A percentile compares a stretch with the other conserved stretches of the same genome.
Conservation (phyloP, 2,113 vertebrate species). For the Macrotus californicus region DNA sequence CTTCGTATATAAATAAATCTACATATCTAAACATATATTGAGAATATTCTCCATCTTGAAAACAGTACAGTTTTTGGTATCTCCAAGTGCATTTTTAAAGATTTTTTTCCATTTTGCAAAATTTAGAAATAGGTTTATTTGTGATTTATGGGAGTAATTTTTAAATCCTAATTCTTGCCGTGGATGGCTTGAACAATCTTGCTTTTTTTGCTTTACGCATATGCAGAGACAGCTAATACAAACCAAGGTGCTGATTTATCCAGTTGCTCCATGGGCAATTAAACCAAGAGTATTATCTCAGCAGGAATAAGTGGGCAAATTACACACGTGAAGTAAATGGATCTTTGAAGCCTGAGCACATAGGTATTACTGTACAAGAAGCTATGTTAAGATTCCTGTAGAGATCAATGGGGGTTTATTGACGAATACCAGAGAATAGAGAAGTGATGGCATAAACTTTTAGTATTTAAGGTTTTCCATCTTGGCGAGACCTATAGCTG, state of each 20-base stretch:
- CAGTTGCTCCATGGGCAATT: conserved; percentile 62
- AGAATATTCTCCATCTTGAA: background rate
- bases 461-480: conserved; percentile 73
- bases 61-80: background rate
- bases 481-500: conserved; percentile 41
- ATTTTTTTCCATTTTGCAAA: conserved; percentile 30
- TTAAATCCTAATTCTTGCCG: background rate
- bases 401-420: conserved; percentile 63
- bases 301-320: conserved; percentile 65
- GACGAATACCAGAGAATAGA: conserved; percentile 57
- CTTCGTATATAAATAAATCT: background rate
- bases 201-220: background rate
- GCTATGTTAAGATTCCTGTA: conserved; percentile 37
- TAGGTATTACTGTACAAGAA: conserved; percentile 39
- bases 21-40: background rate
- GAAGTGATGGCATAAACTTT: conserved; percentile 64
- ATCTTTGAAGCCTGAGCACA: conserved; percentile 60
- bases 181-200: conserved; percentile 23
- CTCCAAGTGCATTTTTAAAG: background rate
- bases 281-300: conserved; percentile 59
- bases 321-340: conserved; percentile 61
- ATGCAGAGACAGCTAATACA: conserved; percentile 1
- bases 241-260: conserved; percentile 40
- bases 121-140: conserved; percentile 56
- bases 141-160: background rate